These are phyloP conservation scores for Sisor rabdophorus DNA, from an alignment of 2,113 vertebrate genomes.

Conservation along the genomic window DNA sequence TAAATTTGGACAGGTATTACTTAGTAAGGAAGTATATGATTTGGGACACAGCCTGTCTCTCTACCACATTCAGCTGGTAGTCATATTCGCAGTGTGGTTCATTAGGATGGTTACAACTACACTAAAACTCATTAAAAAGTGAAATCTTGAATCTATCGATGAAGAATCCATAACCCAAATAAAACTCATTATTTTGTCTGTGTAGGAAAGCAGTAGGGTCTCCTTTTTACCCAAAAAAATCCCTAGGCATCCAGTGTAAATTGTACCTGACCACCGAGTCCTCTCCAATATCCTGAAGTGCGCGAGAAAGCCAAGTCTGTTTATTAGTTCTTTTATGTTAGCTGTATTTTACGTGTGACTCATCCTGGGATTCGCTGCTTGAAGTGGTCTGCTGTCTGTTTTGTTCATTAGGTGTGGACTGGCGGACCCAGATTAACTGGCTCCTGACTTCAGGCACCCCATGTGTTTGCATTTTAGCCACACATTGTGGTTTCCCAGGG, in stretches of 20 bases:
- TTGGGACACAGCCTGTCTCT: no score
- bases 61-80: no score
- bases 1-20: no score
- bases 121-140: no score
- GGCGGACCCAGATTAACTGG: constrained; percentile 59
- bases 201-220: constrained; percentile 10
- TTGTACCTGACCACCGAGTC: constrained; percentile 39
- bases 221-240: constrained; percentile 35
- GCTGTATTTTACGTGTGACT: constrained; percentile 59
- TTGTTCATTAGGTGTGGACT: constrained; percentile 63
- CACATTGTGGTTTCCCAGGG: constrained; percentile 68
- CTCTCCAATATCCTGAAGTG: constrained; percentile 42
- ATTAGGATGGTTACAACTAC: no score
- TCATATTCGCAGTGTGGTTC: no score
- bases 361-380: constrained; percentile 48
- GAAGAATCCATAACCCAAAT: not conserved
- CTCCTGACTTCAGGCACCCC: constrained; percentile 68
- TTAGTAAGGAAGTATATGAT: no score
- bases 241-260: constrained; percentile 44
- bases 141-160: not conserved
- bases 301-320: constrained; percentile 55
- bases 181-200: not conserved
- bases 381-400: constrained; percentile 63
- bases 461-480: constrained; percentile 77
- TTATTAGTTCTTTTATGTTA: constrained; percentile 67